Evolutionary conservation across 2,797 vertebrate species (phyloP).

Genomic region (Lagocephalus sceleratus): DNA sequence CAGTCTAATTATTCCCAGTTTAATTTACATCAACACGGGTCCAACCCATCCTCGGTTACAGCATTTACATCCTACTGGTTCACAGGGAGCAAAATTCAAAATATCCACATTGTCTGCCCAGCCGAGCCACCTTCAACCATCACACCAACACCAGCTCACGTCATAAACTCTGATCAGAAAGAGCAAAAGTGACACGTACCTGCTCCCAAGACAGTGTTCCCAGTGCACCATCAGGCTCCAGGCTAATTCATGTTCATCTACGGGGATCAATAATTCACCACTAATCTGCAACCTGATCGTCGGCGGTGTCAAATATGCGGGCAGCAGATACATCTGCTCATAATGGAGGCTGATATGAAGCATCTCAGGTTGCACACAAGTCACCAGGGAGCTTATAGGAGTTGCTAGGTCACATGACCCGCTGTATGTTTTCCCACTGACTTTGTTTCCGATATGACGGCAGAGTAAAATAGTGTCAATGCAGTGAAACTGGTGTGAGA

Average conservation of each 20-base stretch:
- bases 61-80: too few relatives aligned
- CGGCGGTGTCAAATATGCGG: slow-evolving; percentile 73
- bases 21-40: too few relatives aligned
- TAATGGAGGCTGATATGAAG: slow-evolving; percentile 73
- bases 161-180: slow-evolving; percentile 26
- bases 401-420: slow-evolving; percentile 61
- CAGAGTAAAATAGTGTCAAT: background rate
- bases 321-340: slow-evolving; percentile 73
- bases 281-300: slow-evolving; percentile 73
- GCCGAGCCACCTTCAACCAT: slow-evolving; percentile 25
- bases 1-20: too few relatives aligned
- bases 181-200: slow-evolving; percentile 62
- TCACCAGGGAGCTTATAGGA: slow-evolving; percentile 63
- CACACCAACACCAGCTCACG: slow-evolving; percentile 11
- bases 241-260: slow-evolving; percentile 70
- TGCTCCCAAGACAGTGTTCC: slow-evolving; percentile 52
- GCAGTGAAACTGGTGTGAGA: background rate
- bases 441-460: background rate
- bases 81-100: background rate
- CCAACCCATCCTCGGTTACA: too few relatives aligned
- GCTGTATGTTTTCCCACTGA: background rate
- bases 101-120: background rate
- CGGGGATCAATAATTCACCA: slow-evolving; percentile 71
- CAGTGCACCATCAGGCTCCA: slow-evolving; percentile 36
- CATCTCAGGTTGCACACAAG: slow-evolving; percentile 67